Evolutionary conservation across 2,888 invertebrate species (phyloP).

Genomic region (Sesia apiformis): DNA sequence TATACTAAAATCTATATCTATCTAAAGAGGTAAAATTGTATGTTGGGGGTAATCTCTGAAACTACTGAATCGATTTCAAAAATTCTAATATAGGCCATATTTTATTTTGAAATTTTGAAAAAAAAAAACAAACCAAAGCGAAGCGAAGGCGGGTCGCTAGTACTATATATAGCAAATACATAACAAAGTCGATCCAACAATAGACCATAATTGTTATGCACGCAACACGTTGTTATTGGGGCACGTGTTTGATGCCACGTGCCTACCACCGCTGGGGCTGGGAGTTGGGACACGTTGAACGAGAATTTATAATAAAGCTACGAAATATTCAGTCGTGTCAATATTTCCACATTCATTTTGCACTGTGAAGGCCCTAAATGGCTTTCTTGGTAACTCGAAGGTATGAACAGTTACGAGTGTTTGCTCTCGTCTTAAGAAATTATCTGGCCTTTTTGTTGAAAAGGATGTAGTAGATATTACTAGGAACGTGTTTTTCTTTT

Average conservation of each 20-base stretch:
- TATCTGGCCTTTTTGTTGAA: neutral
- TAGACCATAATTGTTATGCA: slow-evolving; percentile 23
- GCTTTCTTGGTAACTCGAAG: slow-evolving; percentile 14
- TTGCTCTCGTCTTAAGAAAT: slow-evolving; percentile 17
- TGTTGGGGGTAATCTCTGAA: too few relatives aligned
- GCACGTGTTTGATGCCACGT: slow-evolving; percentile 33
- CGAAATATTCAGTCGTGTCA: too few relatives aligned
- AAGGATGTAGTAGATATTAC: neutral
- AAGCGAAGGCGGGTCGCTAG: too few relatives aligned
- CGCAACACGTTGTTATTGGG: slow-evolving; percentile 4
- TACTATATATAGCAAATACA: too few relatives aligned
- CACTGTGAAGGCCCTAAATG: slow-evolving; percentile 10
- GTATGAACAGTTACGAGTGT: slow-evolving; percentile 14
- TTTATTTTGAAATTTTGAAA: too few relatives aligned
- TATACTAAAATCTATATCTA: too few relatives aligned
- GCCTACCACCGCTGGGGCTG: slow-evolving; percentile 2
- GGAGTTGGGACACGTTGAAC: neutral
- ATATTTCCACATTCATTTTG: neutral
- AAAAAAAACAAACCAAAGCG: too few relatives aligned
- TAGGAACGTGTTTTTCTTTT: too few relatives aligned
- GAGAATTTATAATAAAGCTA: neutral
- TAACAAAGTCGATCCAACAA: slow-evolving; percentile 19
- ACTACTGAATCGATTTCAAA: too few relatives aligned
- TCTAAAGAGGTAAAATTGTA: too few relatives aligned
- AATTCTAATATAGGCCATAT: too few relatives aligned